Percentiles rank a stretch among this genome's conserved stretches.
Evolutionary conservation across 64 coral and sea anemone species (phyloP).

Genomic region (Montipora capricornis): DNA sequence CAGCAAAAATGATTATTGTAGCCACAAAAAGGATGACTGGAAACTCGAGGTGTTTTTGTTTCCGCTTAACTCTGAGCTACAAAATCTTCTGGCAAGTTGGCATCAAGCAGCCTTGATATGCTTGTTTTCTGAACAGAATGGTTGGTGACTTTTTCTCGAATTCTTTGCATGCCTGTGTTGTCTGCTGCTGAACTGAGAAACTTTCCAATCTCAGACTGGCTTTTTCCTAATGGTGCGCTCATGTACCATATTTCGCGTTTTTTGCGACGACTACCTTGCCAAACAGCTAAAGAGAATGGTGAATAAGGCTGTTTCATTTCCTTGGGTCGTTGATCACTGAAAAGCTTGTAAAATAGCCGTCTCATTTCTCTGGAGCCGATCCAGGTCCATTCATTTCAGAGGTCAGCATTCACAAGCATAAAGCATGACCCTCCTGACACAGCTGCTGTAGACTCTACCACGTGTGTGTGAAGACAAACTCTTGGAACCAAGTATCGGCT

Average conservation of each 20-base stretch:
- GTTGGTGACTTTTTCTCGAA: constrained; percentile 42
- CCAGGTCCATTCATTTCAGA: too few relatives aligned
- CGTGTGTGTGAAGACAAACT: too few relatives aligned
- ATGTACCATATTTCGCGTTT: constrained; percentile 66
- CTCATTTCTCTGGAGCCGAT: too few relatives aligned
- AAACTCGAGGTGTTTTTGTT: constrained; percentile 80
- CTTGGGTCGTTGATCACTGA: constrained; percentile 51
- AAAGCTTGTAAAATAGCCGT: constrained; percentile 47
- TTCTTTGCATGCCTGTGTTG: constrained; percentile 44
- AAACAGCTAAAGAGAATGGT: constrained; percentile 75
- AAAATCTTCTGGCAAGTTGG: constrained; percentile 69
- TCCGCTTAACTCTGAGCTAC: constrained; percentile 66
- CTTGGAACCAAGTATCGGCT: too few relatives aligned
- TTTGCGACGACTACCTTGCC: constrained; percentile 1
- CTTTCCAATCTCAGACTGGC: constrained; percentile 72
- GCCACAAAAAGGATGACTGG: constrained; percentile 26
- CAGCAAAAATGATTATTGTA: too few relatives aligned
- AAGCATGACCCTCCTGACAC: too few relatives aligned
- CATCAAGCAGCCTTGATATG: constrained; percentile 54
- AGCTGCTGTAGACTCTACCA: too few relatives aligned
- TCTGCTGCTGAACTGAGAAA: constrained; percentile 61
- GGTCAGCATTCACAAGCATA: too few relatives aligned
- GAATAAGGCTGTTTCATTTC: constrained; percentile 68
- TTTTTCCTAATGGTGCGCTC: constrained; percentile 65
- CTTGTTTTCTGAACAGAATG: constrained; percentile 76